A percentile compares a stretch with the other conserved stretches of the same genome.
Evolutionary conservation across 2,797 vertebrate species (phyloP).

Genomic region (Trichosurus vulpecula): DNA sequence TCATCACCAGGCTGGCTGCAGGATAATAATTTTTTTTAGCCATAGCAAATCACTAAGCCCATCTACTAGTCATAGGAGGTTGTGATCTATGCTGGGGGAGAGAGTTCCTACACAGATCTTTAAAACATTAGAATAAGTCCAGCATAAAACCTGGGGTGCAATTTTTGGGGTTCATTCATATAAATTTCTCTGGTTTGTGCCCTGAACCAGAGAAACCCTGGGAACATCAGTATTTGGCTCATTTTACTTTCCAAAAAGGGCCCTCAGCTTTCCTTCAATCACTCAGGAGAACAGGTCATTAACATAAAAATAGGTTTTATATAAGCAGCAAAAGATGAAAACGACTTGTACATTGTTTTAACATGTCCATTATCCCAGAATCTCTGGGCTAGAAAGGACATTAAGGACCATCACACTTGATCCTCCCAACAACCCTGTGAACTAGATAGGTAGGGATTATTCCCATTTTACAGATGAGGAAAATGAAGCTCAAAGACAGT

Average conservation of each 20-base stretch:
- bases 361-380: background rate
- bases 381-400: background rate
- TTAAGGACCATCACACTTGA: background rate
- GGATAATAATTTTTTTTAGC: background rate
- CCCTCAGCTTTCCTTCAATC: background rate
- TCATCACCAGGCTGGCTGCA: background rate
- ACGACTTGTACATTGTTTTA: background rate
- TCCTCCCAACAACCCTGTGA: conserved; percentile 29
- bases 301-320: background rate
- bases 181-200: background rate
- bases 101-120: background rate
- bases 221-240: background rate
- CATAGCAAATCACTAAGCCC: background rate
- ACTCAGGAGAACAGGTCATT: background rate
- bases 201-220: background rate
- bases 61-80: background rate
- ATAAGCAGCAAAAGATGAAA: background rate
- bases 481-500: rapidly evolving
- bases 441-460: background rate
- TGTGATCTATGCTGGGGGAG: background rate
- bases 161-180: background rate
- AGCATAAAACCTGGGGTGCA: background rate
- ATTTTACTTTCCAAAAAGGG: background rate
- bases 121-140: background rate
- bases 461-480: conserved; percentile 30